Conservation (phyloP, 2,888 invertebrate species). For the Zootermopsis nevadensis region DNA sequence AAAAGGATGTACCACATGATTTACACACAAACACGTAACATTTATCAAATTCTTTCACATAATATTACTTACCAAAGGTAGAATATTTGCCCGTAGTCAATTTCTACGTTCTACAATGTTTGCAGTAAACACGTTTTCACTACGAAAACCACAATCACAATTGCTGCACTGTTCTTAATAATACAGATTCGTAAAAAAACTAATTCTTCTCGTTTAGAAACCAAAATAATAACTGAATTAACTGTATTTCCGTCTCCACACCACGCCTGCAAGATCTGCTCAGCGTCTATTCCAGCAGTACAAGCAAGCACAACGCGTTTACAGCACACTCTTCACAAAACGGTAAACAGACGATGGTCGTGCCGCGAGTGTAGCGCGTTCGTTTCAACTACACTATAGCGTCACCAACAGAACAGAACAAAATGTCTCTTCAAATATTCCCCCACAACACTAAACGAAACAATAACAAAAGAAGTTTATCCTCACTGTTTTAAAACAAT, state of each 20-base stretch:
- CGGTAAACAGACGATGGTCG: constrained; percentile 46
- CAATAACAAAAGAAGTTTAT: neutral
- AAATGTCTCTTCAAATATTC: constrained; percentile 44
- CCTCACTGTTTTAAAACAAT: neutral
- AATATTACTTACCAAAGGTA: constrained; percentile 28
- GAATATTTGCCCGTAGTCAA: neutral
- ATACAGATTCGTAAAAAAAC: neutral
- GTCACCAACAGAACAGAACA: constrained; percentile 44
- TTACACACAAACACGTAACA: neutral
- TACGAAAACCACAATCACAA: neutral
- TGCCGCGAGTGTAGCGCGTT: constrained; percentile 22
- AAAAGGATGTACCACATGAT: neutral
- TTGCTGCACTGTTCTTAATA: neutral
- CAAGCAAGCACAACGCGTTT: constrained; percentile 23
- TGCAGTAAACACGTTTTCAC: constrained; percentile 27
- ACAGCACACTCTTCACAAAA: constrained; percentile 35
- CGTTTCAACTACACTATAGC: constrained; percentile 28
- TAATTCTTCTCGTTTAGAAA: neutral
- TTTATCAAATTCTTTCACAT: neutral
- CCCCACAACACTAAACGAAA: constrained; percentile 14
- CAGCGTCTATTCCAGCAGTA: constrained; percentile 23
- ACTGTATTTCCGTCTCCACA: neutral
- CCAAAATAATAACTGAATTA: neutral
- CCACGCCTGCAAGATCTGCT: neutral
- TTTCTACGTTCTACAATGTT: constrained; percentile 4